Percentiles rank a stretch among this genome's conserved stretches.
Conservation (phyloP, 1,140 invertebrate species). For the Idris sp. region DNA sequence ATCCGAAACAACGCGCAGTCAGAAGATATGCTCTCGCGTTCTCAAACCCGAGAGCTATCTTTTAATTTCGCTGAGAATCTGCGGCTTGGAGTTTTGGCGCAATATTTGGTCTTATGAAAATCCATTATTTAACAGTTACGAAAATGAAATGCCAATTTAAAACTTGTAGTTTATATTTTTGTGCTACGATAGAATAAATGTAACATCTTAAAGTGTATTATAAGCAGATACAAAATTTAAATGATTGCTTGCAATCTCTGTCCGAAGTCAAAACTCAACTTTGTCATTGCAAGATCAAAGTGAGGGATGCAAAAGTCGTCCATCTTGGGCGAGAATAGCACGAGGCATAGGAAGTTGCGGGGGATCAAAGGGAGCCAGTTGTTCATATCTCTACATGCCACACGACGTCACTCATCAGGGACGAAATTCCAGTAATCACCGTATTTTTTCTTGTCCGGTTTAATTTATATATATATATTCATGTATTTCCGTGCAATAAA, state of each 20-base stretch:
- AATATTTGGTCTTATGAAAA: too few species aligned
- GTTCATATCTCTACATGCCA: slow-evolving; percentile 55
- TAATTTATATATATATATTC: slow-evolving; percentile 73
- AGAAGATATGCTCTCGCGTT: slow-evolving; percentile 29
- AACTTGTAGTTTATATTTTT: too few species aligned
- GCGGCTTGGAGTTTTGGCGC: slow-evolving; percentile 2
- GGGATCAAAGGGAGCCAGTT: slow-evolving; percentile 57
- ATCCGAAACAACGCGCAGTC: slow-evolving; percentile 35
- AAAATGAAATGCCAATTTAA: too few species aligned
- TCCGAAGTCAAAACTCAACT: slow-evolving; percentile 14
- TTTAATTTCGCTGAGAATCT: slow-evolving; percentile 40
- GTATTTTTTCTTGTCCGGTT: slow-evolving; percentile 39
- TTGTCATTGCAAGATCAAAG: slow-evolving; percentile 52
- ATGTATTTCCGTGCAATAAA: slow-evolving; percentile 74
- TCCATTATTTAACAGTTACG: too few species aligned
- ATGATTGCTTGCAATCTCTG: too few species aligned
- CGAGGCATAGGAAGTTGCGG: slow-evolving; percentile 23
- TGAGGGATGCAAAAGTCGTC: slow-evolving; percentile 25
- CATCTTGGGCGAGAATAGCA: slow-evolving; percentile 43
- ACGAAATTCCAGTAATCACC: too few species aligned
- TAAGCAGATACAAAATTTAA: too few species aligned
- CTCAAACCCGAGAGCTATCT: slow-evolving; percentile 30
- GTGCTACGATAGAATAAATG: too few species aligned
- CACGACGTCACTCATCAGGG: slow-evolving; percentile 44
- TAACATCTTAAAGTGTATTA: too few species aligned